phyloP scores from a whole-genome alignment of 2,797 vertebrate genomes.

The Hoplostethus mediterraneus region DNA sequence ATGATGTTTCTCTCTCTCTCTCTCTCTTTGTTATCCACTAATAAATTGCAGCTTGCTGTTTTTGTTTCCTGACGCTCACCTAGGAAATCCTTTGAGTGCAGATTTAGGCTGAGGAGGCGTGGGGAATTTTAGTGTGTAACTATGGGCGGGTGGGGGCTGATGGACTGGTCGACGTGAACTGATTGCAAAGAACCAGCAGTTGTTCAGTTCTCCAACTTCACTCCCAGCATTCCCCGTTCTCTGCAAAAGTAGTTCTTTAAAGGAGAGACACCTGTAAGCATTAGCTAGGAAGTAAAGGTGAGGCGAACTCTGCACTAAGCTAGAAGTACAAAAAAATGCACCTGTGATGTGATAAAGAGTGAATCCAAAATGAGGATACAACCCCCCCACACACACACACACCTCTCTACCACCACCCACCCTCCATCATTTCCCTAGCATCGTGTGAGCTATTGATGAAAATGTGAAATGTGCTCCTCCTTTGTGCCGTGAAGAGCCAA shows the following conservation, averaged over 20 bases:
- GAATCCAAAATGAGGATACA: background rate
- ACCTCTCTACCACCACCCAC: constrained; percentile 69
- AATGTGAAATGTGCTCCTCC: constrained; percentile 76
- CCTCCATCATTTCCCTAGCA: constrained; percentile 56
- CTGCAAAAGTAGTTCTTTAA: constrained; percentile 13
- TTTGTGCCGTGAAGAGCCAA: constrained; percentile 80
- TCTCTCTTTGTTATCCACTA: constrained; percentile 72
- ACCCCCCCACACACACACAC: background rate
- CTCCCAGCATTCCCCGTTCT: constrained; percentile 34
- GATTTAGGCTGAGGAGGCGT: constrained; percentile 64
- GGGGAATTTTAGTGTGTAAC: constrained; percentile 71
- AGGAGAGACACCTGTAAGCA: constrained; percentile 15
- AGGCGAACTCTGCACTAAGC: constrained; percentile 1
- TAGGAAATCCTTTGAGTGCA: constrained; percentile 66
- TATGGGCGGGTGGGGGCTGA: constrained; percentile 59
- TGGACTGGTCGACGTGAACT: constrained; percentile 56
- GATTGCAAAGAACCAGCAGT: constrained; percentile 55
- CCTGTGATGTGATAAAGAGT: constrained; percentile 13
- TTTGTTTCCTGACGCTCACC: constrained; percentile 67
- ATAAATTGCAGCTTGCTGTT: constrained; percentile 71
- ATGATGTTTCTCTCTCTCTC: constrained; percentile 63
- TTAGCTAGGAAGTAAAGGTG: background rate
- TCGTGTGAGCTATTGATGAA: constrained; percentile 84
- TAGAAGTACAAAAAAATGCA: constrained; percentile 40
- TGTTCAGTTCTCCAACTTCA: constrained; percentile 35